A percentile compares a stretch with the other conserved stretches of the same genome.
Evolutionary conservation across 35 echinoderm and acorn worm species (phyloP).

Genomic region (Ophiothrix spiculata): DNA sequence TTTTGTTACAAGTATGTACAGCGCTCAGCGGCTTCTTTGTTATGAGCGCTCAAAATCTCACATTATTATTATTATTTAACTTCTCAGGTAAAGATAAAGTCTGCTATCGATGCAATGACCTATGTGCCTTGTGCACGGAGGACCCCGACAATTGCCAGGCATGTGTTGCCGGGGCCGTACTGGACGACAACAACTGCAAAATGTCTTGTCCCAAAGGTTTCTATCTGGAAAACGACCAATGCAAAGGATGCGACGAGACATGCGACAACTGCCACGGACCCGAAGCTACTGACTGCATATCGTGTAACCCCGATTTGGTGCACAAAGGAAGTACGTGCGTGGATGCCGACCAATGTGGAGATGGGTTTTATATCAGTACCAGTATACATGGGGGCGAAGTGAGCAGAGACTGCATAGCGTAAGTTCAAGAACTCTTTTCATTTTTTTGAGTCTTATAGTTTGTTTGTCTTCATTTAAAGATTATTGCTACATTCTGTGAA

Average conservation of each 20-base stretch:
- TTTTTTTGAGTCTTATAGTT: too few species aligned
- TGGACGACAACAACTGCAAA: constrained; percentile 24
- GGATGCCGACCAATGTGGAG: neutral
- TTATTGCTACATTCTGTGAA: too few species aligned
- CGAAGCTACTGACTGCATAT: constrained; percentile 17
- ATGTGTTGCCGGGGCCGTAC: constrained; percentile 34
- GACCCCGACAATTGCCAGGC: neutral
- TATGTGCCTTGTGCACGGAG: constrained; percentile 28
- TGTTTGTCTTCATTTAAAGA: too few species aligned
- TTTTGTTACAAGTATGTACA: too few species aligned
- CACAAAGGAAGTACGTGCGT: constrained; percentile 22
- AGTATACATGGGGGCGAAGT: neutral
- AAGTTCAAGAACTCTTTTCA: too few species aligned
- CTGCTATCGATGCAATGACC: constrained; percentile 29
- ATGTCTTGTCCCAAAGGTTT: constrained; percentile 18
- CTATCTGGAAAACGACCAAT: constrained; percentile 35
- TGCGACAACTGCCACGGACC: constrained; percentile 37
- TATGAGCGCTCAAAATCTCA: too few species aligned
- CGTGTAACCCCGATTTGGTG: constrained; percentile 4
- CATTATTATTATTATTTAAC: too few species aligned
- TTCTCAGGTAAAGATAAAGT: too few species aligned
- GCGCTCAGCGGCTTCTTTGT: too few species aligned
- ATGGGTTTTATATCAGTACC: neutral
- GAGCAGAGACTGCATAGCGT: neutral
- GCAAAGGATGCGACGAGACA: constrained; percentile 23